Evolutionary conservation across 2,888 invertebrate species (phyloP).

Genomic region (Pediacus dermestoides): DNA sequence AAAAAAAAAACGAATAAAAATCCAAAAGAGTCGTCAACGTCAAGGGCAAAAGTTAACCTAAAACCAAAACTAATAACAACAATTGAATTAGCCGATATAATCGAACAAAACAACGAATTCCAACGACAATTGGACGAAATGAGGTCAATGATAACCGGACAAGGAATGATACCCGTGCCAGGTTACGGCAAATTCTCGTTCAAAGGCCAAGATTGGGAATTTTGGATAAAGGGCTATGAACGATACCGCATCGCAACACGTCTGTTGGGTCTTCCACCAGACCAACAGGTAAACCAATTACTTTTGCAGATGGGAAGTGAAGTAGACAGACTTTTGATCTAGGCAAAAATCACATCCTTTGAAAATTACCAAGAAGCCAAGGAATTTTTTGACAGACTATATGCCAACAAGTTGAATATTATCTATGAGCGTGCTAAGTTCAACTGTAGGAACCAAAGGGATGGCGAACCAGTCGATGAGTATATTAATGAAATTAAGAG

Average conservation of each 20-base stretch:
- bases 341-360: background rate
- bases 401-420: background rate
- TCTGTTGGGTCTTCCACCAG: background rate
- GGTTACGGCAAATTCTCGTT: too few relatives aligned
- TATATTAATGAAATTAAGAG: constrained; percentile 3
- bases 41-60: too few relatives aligned
- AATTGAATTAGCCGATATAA: too few relatives aligned
- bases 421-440: constrained; percentile 3
- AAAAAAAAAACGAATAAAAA: too few relatives aligned
- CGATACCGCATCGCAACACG: background rate
- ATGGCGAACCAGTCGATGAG: constrained; percentile 6
- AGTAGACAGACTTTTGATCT: background rate
- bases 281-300: constrained; percentile 3
- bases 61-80: too few relatives aligned
- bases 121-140: too few relatives aligned
- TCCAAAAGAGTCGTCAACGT: too few relatives aligned
- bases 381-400: constrained; percentile 1
- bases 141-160: too few relatives aligned
- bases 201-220: too few relatives aligned
- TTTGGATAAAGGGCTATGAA: too few relatives aligned
- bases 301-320: constrained; percentile 3
- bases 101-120: too few relatives aligned
- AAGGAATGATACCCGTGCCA: too few relatives aligned
- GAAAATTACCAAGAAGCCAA: background rate
- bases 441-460: constrained; percentile 7